Conservation (phyloP, 2,888 invertebrate genomes). For the Callosobruchus maculatus region DNA sequence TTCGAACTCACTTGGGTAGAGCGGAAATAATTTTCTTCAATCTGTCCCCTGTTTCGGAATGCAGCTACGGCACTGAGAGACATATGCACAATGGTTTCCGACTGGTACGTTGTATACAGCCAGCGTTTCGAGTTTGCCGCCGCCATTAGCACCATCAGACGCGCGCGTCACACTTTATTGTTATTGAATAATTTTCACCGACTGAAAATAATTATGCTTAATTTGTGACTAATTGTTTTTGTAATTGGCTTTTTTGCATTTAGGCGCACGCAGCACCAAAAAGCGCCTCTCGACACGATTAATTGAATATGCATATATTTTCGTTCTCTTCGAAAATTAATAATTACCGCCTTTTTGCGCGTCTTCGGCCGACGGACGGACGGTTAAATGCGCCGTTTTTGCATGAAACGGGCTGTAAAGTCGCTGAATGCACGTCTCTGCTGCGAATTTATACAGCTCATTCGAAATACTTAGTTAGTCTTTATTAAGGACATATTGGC, state of each 20-base stretch:
- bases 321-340: background rate
- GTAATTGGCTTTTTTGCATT: constrained; percentile 15
- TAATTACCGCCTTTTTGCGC: background rate
- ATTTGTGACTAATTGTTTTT: constrained; percentile 8
- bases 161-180: constrained; percentile 7
- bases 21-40: no score
- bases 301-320: background rate
- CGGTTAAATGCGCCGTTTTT: background rate
- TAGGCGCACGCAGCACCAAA: background rate
- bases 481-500: background rate
- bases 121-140: background rate
- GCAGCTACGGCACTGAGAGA: background rate
- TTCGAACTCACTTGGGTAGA: no score
- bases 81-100: background rate
- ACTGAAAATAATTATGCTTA: constrained; percentile 7
- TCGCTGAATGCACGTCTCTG: background rate
- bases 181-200: constrained; percentile 10
- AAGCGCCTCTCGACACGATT: background rate
- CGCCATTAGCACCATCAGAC: constrained; percentile 1
- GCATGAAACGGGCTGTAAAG: background rate
- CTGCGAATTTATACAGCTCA: no score
- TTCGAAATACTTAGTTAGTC: no score
- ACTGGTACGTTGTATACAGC: background rate
- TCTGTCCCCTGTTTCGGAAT: no score
- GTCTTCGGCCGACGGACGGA: background rate